Base-by-base conservation (phyloP, 2,797 vertebrate genomes). In the Antrozous pallidus region DNA sequence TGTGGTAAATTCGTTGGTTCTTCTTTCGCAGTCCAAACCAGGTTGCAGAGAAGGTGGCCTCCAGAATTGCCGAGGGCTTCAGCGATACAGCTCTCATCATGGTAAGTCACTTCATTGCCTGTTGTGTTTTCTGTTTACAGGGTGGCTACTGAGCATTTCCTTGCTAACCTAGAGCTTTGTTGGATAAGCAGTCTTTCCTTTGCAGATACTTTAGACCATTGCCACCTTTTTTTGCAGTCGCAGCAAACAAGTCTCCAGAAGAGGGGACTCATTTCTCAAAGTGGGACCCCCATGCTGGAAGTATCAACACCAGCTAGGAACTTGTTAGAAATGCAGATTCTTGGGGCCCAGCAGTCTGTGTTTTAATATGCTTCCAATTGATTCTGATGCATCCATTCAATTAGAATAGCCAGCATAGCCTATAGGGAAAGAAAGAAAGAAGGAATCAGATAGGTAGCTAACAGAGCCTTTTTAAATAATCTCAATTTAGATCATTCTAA, bases 21-120 rank as follows among this genome's bases (percentile, higher is more conserved):
- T 95, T 96, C 45, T 97, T 84, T 97, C 97, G 63, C 96, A 99
- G 99, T 97, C 99, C 99, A 20, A 99, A 99, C 98, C 99, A 99
- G 97, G 98, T 99, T 11, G 99, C 99, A 20, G 99, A 99, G 95
- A 99, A 99, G 96, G 99, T 99, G 90, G 99, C 99, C 14, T 98
- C 99, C 87, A 98, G 99, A 90, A 99, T 99, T 54, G 99, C 98
- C 8, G 99, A 99, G 97, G 99, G 99, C 96, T 99, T 99, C 97
- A 98, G 95, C 0, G 99, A 99, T 36, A 98, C 99, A 0, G 99
- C 99, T 1, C 99, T 99, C 96, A 99, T 99, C 87, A 99, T 99
- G 99, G 99, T 99, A 98, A 95, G 96, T 69, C 56, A 0, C 14
- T 6, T 13, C 4, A 16, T 33, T 40, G 5, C 16, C 28, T 1